Percentiles rank a stretch among this genome's conserved stretches.
These are phyloP conservation scores for Theodoxus fluviatilis DNA, from an alignment of 2,888 invertebrate genomes.

Conservation along the genomic window DNA sequence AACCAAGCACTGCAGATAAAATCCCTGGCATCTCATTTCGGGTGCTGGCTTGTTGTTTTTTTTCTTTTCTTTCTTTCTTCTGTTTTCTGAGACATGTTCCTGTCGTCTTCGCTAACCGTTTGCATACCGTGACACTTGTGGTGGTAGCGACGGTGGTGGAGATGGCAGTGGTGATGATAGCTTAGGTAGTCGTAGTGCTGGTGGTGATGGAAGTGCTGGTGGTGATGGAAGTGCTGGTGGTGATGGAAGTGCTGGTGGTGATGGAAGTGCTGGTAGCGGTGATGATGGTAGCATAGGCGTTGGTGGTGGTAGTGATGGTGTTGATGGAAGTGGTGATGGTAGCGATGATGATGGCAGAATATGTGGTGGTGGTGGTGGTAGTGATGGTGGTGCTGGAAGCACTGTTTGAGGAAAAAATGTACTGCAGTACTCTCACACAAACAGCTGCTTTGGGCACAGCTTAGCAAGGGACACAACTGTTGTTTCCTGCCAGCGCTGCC, in stretches of 20 bases:
- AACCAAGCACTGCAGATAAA: no score
- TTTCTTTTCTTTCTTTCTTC: no score
- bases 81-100: no score
- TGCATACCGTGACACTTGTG: neutral
- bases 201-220: neutral
- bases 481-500: no score
- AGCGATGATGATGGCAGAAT: neutral
- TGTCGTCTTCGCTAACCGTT: no score
- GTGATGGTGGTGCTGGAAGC: neutral
- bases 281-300: neutral
- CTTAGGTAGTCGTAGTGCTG: neutral
- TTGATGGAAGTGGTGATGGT: neutral
- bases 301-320: neutral
- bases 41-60: no score
- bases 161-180: neutral
- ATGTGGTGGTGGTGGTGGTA: slow-evolving; percentile 8
- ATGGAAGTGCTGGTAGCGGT: neutral
- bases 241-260: neutral
- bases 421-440: no score
- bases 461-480: no score
- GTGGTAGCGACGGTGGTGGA: neutral
- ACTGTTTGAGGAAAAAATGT: no score
- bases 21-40: no score
- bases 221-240: neutral
- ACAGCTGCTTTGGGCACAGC: no score